Percentiles rank a stretch among this genome's conserved stretches.
Evolutionary conservation across 2,113 vertebrate species (phyloP).

Genomic region (Aphyosemion australe): DNA sequence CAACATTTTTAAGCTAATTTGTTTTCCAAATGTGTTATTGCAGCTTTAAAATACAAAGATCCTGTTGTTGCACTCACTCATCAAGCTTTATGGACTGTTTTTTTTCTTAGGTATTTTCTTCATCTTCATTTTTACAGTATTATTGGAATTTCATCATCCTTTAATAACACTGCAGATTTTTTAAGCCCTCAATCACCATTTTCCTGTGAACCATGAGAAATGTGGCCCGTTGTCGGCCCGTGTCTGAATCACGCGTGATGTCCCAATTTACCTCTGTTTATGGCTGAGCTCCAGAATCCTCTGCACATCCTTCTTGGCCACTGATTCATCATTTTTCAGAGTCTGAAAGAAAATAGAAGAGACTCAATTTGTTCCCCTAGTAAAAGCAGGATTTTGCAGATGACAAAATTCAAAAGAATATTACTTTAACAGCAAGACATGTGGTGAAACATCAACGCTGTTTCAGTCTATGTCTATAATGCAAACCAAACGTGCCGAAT

Average conservation of each 20-base stretch:
- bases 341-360: conserved; percentile 78
- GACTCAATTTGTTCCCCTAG: not conserved
- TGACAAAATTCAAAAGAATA: no score
- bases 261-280: conserved; percentile 89
- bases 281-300: conserved; percentile 93
- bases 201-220: not conserved
- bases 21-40: no score
- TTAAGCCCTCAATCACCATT: conserved; percentile 4
- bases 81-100: no score
- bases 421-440: no score
- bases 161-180: not conserved
- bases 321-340: conserved; percentile 89
- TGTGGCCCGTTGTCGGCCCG: conserved; percentile 1
- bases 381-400: no score
- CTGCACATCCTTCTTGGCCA: conserved; percentile 90
- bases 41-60: no score
- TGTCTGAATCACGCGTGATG: conserved; percentile 18
- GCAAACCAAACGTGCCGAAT: not conserved
- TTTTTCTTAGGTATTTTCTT: no score
- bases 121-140: not conserved
- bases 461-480: no score
- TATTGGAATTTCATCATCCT: not conserved
- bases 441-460: no score
- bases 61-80: no score
- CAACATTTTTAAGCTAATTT: no score